A percentile compares a stretch with the other conserved stretches of the same genome.
phyloP scores from a whole-genome alignment of 1,140 invertebrate genomes.

The Leptinotarsa lineolata region DNA sequence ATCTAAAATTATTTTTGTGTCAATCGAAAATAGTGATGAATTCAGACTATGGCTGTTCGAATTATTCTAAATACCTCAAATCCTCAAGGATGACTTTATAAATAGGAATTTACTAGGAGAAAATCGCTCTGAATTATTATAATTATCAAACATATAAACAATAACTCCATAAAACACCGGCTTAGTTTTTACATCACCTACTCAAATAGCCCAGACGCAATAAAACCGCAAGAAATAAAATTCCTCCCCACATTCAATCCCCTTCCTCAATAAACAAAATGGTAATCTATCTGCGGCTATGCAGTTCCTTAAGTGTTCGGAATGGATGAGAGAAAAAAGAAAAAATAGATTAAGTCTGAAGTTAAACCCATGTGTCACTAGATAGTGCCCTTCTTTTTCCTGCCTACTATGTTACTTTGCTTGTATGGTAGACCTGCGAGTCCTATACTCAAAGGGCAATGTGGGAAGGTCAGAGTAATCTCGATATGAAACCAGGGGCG shows the following conservation, averaged over 20 bases:
- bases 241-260: background rate
- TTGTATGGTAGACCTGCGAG: background rate
- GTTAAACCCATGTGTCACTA: conserved; percentile 11
- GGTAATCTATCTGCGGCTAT: background rate
- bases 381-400: conserved; percentile 1
- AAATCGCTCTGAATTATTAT: no score
- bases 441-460: conserved; percentile 5
- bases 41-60: no score
- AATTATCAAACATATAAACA: no score
- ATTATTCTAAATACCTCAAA: no score
- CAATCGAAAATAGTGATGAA: no score
- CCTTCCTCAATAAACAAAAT: conserved; percentile 16
- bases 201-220: background rate
- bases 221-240: background rate
- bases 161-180: background rate
- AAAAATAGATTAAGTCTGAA: background rate
- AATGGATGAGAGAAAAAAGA: background rate
- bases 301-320: background rate
- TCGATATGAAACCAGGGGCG: background rate
- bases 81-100: no score
- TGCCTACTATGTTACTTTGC: background rate
- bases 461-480: conserved; percentile 2
- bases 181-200: background rate
- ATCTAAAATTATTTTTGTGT: no score
- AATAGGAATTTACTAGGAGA: no score